Percentiles rank a stretch among this genome's conserved stretches.
Conservation (phyloP, 2,888 invertebrate genomes). For the Thalpophila matura region DNA sequence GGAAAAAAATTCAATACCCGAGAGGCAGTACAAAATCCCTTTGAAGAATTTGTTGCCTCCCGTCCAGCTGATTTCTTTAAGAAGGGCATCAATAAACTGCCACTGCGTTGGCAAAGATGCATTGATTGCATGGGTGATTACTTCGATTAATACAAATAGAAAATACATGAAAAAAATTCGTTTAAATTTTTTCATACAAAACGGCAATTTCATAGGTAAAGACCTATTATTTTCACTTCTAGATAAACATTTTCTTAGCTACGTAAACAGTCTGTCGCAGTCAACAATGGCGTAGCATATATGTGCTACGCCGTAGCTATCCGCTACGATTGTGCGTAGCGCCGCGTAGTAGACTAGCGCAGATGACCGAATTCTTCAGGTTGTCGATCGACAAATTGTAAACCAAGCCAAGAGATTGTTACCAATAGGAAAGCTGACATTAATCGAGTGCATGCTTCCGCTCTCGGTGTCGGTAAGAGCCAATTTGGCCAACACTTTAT, state of each 20-base stretch:
- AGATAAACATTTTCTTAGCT: background rate
- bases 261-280: background rate
- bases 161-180: no score
- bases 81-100: no score
- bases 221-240: background rate
- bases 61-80: no score
- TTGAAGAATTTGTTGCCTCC: no score
- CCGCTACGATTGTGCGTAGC: constrained; percentile 17
- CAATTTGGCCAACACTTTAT: constrained; percentile 5
- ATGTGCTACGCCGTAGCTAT: constrained; percentile 19
- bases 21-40: no score
- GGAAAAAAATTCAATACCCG: no score
- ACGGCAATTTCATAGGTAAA: no score
- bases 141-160: no score
- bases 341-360: constrained; percentile 4
- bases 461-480: constrained; percentile 9
- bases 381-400: background rate
- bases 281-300: background rate
- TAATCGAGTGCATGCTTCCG: constrained; percentile 17
- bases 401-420: no score
- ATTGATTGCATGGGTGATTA: no score
- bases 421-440: background rate
- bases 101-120: no score
- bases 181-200: no score
- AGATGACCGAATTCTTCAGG: background rate